These are phyloP conservation scores for Pollimyrus isidori DNA, from an alignment of 2,113 vertebrate genomes.

Conservation along the genomic window DNA sequence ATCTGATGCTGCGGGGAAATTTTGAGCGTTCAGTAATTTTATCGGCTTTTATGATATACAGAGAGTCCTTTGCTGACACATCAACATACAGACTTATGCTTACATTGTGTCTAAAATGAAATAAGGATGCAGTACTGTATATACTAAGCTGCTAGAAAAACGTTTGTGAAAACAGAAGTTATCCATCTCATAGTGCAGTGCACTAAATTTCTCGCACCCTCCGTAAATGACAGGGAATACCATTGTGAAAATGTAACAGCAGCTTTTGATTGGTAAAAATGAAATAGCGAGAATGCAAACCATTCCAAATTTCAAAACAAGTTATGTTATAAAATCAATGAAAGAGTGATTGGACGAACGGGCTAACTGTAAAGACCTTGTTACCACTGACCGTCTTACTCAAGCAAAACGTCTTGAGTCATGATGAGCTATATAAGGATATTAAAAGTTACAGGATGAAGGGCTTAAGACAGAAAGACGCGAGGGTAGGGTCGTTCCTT, in stretches of 20 bases:
- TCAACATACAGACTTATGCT: neutral
- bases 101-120: neutral
- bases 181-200: neutral
- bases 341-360: neutral
- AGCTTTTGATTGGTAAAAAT: neutral
- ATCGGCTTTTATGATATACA: neutral
- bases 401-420: neutral
- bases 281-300: neutral
- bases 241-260: neutral
- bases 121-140: neutral
- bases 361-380: neutral
- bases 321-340: neutral
- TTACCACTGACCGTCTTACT: neutral
- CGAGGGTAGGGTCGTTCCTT: neutral
- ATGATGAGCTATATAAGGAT: neutral
- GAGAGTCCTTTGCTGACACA: neutral
- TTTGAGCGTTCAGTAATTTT: neutral
- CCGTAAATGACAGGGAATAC: neutral
- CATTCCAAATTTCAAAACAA: neutral
- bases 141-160: neutral
- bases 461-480: neutral
- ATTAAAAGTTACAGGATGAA: neutral
- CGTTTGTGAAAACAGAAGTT: neutral
- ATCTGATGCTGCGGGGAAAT: neutral
- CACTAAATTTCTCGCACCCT: neutral